Evolutionary conservation across 2,113 vertebrate genomes (phyloP).

Genomic region (Indicator indicator): DNA sequence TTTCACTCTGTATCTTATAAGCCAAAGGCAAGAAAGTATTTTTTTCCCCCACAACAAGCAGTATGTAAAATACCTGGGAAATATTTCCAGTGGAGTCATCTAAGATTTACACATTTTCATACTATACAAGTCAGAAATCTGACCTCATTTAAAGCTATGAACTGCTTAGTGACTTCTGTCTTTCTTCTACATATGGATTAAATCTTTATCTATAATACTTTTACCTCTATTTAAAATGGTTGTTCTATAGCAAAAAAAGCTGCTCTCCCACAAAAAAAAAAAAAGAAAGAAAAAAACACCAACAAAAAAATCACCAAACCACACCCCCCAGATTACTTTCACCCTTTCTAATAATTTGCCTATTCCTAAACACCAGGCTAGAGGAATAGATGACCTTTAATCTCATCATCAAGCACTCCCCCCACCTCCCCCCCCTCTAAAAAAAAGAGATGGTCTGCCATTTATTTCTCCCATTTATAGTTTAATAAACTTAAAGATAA

Average conservation of each 20-base stretch:
- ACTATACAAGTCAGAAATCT: slow-evolving; percentile 29
- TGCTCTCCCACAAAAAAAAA: background rate
- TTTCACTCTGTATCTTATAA: background rate
- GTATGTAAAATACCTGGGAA: background rate
- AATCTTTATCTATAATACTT: slow-evolving; percentile 39
- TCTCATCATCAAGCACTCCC: slow-evolving; percentile 30
- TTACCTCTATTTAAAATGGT: slow-evolving; percentile 16
- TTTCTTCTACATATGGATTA: slow-evolving; percentile 66
- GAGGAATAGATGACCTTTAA: slow-evolving; percentile 4
- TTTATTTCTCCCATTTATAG: slow-evolving; percentile 45
- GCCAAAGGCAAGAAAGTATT: background rate
- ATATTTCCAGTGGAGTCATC: background rate
- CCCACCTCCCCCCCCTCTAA: background rate
- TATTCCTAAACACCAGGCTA: background rate
- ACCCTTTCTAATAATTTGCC: slow-evolving; percentile 34
- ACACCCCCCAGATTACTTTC: background rate
- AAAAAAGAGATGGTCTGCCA: background rate
- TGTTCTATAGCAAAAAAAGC: slow-evolving; percentile 1
- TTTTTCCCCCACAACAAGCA: background rate
- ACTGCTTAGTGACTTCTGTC: slow-evolving; percentile 42
- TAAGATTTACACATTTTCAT: slow-evolving; percentile 41
- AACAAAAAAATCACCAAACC: no score
- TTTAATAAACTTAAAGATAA: slow-evolving; percentile 64
- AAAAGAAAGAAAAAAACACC: background rate
- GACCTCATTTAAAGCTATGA: slow-evolving; percentile 28